Evolutionary conservation across 2,888 invertebrate genomes (phyloP).

Genomic region (Graphium colonna): DNA sequence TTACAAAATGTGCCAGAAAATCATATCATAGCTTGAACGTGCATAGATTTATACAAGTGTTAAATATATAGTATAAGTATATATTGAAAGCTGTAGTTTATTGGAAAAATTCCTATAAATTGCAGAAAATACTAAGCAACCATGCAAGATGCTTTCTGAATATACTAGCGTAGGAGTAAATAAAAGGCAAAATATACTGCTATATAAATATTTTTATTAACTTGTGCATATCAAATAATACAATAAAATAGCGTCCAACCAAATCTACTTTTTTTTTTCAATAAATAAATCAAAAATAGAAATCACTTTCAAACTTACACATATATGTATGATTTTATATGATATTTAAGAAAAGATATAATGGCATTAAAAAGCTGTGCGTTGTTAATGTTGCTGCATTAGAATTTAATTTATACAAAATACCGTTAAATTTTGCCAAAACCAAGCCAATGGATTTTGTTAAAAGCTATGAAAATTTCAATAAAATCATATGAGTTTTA

Average conservation of each 20-base stretch:
- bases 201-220: slow-evolving; percentile 47
- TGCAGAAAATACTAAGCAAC: slow-evolving; percentile 22
- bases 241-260: slow-evolving; percentile 30
- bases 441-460: slow-evolving; percentile 13
- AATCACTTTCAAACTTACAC: slow-evolving; percentile 16
- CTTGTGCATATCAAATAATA: slow-evolving; percentile 36
- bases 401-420: slow-evolving; percentile 20
- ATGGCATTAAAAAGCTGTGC: slow-evolving; percentile 61
- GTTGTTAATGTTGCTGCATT: slow-evolving; percentile 47
- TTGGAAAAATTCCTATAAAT: too few species aligned
- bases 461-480: slow-evolving; percentile 4
- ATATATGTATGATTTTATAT: slow-evolving; percentile 3
- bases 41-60: background rate
- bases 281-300: slow-evolving; percentile 15
- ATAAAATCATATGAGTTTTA: background rate
- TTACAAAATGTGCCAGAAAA: too few species aligned
- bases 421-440: slow-evolving; percentile 27
- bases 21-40: slow-evolving; percentile 23
- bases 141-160: slow-evolving; percentile 28
- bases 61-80: too few species aligned
- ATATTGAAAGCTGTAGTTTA: too few species aligned
- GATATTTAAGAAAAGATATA: slow-evolving; percentile 25
- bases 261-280: slow-evolving; percentile 30
- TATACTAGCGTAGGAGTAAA: slow-evolving; percentile 32
- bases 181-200: slow-evolving; percentile 42